These are phyloP conservation scores for Catharus bicknelli DNA, from an alignment of 2,113 vertebrate genomes.

Conservation along the genomic window DNA sequence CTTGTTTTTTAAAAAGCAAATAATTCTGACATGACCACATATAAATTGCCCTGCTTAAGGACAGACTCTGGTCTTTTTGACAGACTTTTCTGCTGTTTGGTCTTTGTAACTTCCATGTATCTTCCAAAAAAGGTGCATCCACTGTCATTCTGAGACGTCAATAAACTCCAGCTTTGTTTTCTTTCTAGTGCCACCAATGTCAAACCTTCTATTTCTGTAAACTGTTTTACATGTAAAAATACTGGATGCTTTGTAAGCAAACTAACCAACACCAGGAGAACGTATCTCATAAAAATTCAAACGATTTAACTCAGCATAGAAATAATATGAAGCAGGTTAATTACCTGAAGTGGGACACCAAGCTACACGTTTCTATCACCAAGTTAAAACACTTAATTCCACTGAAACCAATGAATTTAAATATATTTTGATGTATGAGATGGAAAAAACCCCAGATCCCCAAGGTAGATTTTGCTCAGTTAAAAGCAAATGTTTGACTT, in stretches of 20 bases:
- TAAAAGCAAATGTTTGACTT: background rate
- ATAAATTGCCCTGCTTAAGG: background rate
- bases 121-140: background rate
- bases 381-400: background rate
- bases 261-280: background rate
- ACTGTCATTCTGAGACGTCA: background rate
- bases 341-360: background rate
- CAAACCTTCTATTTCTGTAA: background rate
- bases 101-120: background rate
- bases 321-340: background rate
- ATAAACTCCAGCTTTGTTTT: background rate
- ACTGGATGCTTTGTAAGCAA: background rate
- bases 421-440: background rate
- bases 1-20: background rate
- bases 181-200: background rate
- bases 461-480: background rate
- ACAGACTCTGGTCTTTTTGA: background rate
- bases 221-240: background rate
- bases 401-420: background rate
- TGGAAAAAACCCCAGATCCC: background rate
- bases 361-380: background rate
- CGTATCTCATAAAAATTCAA: background rate
- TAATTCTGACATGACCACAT: background rate
- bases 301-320: background rate
- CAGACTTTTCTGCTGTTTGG: background rate